phyloP scores from a whole-genome alignment of 2,888 invertebrate genomes.

The Drosophila leonis region DNA sequence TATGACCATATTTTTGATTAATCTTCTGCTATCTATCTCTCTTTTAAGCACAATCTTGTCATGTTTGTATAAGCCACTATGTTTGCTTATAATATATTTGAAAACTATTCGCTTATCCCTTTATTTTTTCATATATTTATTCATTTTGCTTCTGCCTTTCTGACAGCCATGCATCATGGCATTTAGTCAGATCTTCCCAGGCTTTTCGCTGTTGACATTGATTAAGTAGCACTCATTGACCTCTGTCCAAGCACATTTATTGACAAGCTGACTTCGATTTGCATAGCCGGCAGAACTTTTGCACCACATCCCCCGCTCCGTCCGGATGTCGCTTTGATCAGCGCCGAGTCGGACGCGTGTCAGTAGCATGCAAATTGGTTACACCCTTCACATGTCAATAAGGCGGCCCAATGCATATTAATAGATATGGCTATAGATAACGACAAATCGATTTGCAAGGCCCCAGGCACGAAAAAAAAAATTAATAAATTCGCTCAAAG shows the following conservation, averaged over 20 bases:
- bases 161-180: conserved; percentile 31
- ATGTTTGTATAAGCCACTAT: not conserved
- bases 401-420: conserved; percentile 42
- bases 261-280: conserved; percentile 62
- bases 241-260: conserved; percentile 74
- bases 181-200: conserved; percentile 51
- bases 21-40: not conserved
- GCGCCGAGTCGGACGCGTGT: conserved; percentile 57
- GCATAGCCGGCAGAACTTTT: conserved; percentile 55
- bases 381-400: conserved; percentile 62
- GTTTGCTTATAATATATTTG: not conserved
- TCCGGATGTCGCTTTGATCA: conserved; percentile 39
- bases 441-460: conserved; percentile 73
- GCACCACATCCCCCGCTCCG: not conserved
- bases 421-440: conserved; percentile 52
- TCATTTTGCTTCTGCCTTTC: not conserved
- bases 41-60: not conserved
- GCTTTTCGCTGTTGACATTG: conserved; percentile 55
- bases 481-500: conserved; percentile 68
- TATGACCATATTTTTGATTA: not conserved
- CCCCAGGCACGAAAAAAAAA: conserved; percentile 21
- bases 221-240: conserved; percentile 75
- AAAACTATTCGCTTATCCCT: not conserved
- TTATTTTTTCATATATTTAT: not conserved
- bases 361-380: conserved; percentile 72